phyloP scores from a whole-genome alignment of 2,113 vertebrate genomes.

The Piprites chloris region DNA sequence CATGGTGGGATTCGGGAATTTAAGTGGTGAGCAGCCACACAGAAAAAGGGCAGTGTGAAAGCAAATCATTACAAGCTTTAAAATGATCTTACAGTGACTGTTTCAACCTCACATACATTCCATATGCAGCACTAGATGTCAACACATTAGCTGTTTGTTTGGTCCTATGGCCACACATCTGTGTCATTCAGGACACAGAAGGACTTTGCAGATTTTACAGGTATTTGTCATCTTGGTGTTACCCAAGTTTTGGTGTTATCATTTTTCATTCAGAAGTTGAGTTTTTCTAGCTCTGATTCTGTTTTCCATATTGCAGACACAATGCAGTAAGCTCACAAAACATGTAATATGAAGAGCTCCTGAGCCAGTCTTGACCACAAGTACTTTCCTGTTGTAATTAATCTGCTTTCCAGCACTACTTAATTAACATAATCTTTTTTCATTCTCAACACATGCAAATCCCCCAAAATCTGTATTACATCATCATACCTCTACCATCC shows the following conservation, averaged over 20 bases:
- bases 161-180: neutral
- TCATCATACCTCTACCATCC: neutral
- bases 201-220: neutral
- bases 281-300: neutral
- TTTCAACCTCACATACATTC: neutral
- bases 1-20: neutral
- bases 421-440: neutral
- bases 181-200: neutral
- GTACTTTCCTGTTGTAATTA: neutral
- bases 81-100: neutral
- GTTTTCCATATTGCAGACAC: neutral
- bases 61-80: neutral
- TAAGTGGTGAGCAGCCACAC: neutral
- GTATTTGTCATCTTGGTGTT: neutral
- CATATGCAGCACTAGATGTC: neutral
- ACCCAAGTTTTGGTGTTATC: neutral
- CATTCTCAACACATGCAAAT: neutral
- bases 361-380: neutral
- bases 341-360: neutral
- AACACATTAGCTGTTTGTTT: neutral
- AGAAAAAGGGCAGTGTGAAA: neutral
- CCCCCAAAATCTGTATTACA: neutral
- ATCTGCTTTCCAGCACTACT: neutral
- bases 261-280: neutral
- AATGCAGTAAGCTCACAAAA: neutral